A percentile compares a stretch with the other conserved stretches of the same genome.
These are phyloP conservation scores for Gymnosoma rotundatum DNA, from an alignment of 2,888 invertebrate species.

Conservation along the genomic window DNA sequence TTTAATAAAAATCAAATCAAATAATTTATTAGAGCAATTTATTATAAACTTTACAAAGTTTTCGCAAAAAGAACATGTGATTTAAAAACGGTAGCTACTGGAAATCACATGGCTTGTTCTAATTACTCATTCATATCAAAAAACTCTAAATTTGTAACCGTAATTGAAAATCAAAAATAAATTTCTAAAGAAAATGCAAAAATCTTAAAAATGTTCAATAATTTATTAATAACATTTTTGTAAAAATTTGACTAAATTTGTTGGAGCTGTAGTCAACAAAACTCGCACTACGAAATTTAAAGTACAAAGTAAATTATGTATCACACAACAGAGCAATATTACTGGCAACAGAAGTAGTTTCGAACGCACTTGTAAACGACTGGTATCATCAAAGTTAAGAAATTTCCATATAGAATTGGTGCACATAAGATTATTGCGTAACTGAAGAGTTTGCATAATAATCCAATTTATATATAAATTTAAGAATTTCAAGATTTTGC, in stretches of 20 bases:
- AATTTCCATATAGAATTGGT: conserved; percentile 74
- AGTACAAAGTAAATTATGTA: conserved; percentile 73
- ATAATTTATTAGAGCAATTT: too few relatives aligned
- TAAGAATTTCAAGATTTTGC: conserved; percentile 73
- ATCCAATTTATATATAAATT: conserved; percentile 76
- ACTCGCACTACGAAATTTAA: conserved; percentile 69
- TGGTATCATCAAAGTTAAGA: conserved; percentile 74
- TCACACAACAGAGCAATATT: conserved; percentile 70
- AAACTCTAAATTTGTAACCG: not conserved
- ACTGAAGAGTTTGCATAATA: conserved; percentile 70
- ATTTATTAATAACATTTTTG: conserved; percentile 59
- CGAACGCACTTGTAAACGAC: conserved; percentile 71
- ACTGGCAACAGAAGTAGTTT: conserved; percentile 76
- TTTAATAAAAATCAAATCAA: too few relatives aligned
- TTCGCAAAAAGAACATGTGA: too few relatives aligned
- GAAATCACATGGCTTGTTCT: too few relatives aligned
- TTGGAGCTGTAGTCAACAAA: conserved; percentile 66
- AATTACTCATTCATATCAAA: too few relatives aligned
- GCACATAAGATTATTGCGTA: conserved; percentile 74
- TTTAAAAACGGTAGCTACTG: too few relatives aligned
- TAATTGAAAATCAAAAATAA: not conserved
- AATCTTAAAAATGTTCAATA: not conserved
- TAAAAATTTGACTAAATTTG: conserved; percentile 59
- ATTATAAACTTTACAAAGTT: too few relatives aligned
- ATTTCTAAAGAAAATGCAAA: too few relatives aligned